Base-by-base conservation (phyloP, 2,113 vertebrate genomes). In the Sula dactylatra region DNA sequence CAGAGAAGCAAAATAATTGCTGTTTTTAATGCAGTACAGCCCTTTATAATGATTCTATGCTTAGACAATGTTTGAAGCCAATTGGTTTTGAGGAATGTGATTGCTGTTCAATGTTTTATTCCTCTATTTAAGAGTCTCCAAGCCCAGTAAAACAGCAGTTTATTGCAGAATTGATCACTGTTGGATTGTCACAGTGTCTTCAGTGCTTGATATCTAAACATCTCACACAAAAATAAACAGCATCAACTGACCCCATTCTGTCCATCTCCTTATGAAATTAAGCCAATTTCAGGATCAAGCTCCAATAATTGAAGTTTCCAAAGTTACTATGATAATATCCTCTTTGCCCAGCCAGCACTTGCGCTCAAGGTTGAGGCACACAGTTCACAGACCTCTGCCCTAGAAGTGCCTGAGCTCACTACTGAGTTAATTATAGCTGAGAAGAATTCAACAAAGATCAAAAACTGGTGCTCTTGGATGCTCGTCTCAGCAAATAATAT, bases 321-420 rank as follows among this genome's bases (percentile, higher is more conserved):
- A 2, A 12, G 22, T 29, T 47, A 13, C 3, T 77, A 5, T 34
- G 42, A 11, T 12, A 55, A 15, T 15, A 38, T 29, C 31, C 24
- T 67, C 54, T 91, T 64, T 92, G 66, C 66, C 44, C 54, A 64
- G 45, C 6, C 49, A 77, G 26, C 26, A 31, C 22, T 50, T 74
- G 29, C 20, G 4, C 18, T 66, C n/a, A 6, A 32, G 40, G 40
- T 52, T 0, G 0, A 27, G 52, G 70, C 19, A 45, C 7, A 22
- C 11, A 14, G 22, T 66, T 87, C 82, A 66, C 62, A 74, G 65
- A 62, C 25, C 69, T 83, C 59, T 94, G 83, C 31, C 40, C 65
- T 54, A 13, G 13, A 10, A 49, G 32, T 29, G 36, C 32, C 29
- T 24, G 62, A 10, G 40, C 34, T 83, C 66, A 38, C 49, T 65